These are phyloP conservation scores for Drosophila carrolli DNA, from an alignment of 1,140 invertebrate genomes.

Conservation along the genomic window DNA sequence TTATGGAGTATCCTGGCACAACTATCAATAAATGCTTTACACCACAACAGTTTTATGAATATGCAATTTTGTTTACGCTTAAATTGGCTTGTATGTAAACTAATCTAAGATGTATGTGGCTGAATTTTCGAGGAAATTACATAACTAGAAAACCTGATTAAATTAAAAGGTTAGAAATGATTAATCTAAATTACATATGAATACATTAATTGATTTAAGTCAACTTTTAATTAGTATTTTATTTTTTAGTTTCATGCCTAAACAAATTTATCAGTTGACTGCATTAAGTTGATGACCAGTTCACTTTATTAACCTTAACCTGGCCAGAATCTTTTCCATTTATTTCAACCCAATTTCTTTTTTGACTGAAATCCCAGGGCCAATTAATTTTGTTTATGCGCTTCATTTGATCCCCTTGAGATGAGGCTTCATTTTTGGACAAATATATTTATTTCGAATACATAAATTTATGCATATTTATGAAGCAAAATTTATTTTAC, in stretches of 20 bases:
- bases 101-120: slow-evolving; percentile 27
- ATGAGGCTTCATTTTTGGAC: slow-evolving; percentile 55
- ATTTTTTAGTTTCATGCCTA: not conserved
- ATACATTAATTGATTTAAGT: too few relatives aligned
- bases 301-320: slow-evolving; percentile 1
- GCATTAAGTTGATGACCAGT: slow-evolving; percentile 1
- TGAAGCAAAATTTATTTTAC: slow-evolving; percentile 65
- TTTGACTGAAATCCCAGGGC: slow-evolving; percentile 48
- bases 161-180: not conserved
- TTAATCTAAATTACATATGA: not conserved
- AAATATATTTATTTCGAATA: slow-evolving; percentile 56
- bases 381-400: slow-evolving; percentile 69
- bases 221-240: not conserved
- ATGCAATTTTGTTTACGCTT: slow-evolving; percentile 3
- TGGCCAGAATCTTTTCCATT: not conserved
- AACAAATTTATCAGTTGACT: slow-evolving; percentile 13
- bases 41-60: slow-evolving; percentile 15
- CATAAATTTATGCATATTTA: slow-evolving; percentile 81
- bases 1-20: slow-evolving; percentile 4
- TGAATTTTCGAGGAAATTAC: slow-evolving; percentile 1
- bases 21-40: slow-evolving; percentile 9
- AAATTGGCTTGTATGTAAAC: slow-evolving; percentile 18
- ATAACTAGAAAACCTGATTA: slow-evolving; percentile 1
- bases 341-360: slow-evolving; percentile 6
- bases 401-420: slow-evolving; percentile 66